Base-by-base conservation (phyloP, 2,113 vertebrate genomes). In the Azemiops feae region DNA sequence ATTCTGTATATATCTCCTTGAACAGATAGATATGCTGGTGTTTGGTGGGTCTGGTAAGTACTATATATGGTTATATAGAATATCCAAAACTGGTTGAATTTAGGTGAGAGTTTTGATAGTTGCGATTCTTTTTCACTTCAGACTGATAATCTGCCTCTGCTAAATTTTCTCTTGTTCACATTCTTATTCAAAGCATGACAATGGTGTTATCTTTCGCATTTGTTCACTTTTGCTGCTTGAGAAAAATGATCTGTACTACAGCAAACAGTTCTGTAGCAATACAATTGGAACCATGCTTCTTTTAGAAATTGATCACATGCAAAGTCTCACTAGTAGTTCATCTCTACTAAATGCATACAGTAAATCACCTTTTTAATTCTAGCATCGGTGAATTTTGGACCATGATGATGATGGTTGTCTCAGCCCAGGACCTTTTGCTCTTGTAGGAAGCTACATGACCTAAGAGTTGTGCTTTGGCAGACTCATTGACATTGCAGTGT, bases 31-130 rank as follows among this genome's bases (percentile, higher is more conserved):
- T 96, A 98, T 99, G 97, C 98, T 99, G 95, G 92, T 99, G 89
- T 99, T 99, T 92, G 99, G 99, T 14, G 99, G 99, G 85, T 98
- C 99, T 96, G 99, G 99, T 99, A 95, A 96, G 98, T 97, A 88
- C 0, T 14, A 8, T 89, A 14, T 45, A 85, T 22, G 11, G 27
- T 87, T 34, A 58, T 25, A 4, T 30, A n/a, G 25, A 52, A 50
- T 87, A 90, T 43, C 74, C 74, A 81, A 20, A 43, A 81, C 34
- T 81, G 74, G 34, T 23, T 43, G 18, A 81, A 81, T 81, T 81
- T 81, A 81, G 18, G 3, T 81, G 47, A 50, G 45, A 86, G 25
- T 16, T 22, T 54, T 88, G 20, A 7, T 10, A 50, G 47, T 54
- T 88, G 7, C 0, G 8, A 54, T 53, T 88, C 4, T 11, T 88